Conservation (phyloP, 2,797 vertebrate species). For the Sarcophilus harrisii region DNA sequence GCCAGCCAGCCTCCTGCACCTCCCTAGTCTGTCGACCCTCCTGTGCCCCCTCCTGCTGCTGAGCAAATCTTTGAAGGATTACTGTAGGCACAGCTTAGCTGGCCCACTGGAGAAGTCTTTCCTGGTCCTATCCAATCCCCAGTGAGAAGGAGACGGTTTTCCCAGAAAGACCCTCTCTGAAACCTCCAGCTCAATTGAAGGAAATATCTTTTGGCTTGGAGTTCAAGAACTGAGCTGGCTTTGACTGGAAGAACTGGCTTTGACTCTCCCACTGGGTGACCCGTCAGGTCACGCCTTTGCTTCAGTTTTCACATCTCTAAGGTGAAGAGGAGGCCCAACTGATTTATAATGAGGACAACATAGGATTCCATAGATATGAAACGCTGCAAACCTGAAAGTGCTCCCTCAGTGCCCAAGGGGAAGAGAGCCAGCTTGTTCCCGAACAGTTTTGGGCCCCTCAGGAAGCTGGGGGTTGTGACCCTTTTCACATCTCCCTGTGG, state of each 20-base stretch:
- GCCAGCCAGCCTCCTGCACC: neutral
- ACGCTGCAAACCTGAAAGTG: neutral
- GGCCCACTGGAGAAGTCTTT: neutral
- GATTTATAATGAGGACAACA: neutral
- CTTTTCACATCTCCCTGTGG: too few species aligned
- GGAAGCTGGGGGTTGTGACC: neutral
- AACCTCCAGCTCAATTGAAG: neutral
- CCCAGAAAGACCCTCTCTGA: neutral
- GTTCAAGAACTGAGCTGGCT: neutral
- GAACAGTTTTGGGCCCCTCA: neutral
- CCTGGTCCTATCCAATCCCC: neutral
- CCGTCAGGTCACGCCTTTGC: too few species aligned
- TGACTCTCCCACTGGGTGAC: neutral
- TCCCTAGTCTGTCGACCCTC: neutral
- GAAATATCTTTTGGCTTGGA: neutral
- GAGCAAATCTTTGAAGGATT: neutral
- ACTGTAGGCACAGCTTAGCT: neutral
- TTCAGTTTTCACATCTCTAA: too few species aligned
- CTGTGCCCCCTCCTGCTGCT: neutral
- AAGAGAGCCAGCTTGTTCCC: neutral
- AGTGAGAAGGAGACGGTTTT: neutral
- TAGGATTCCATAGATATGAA: too few species aligned
- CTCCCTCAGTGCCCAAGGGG: neutral
- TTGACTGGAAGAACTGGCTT: neutral
- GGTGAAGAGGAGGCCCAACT: too few species aligned